Conservation (phyloP, 2,113 vertebrate genomes). For the Pavo muticus region DNA sequence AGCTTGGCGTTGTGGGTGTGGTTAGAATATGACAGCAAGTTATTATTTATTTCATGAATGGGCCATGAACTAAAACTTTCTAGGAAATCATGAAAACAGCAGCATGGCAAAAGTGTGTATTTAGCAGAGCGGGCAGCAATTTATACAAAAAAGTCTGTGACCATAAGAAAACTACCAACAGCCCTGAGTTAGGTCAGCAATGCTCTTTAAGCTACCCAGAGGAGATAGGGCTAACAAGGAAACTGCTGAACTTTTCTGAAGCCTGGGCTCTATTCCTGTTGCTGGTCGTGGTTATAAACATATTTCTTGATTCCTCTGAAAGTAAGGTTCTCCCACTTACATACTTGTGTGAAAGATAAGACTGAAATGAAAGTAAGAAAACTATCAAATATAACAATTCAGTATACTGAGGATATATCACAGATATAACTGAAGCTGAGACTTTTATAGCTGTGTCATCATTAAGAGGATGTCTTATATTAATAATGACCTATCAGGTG, state of each 20-base stretch:
- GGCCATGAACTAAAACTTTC: not conserved
- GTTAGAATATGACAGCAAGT: not conserved
- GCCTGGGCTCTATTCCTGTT: not conserved
- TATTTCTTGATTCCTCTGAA: not conserved
- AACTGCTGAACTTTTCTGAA: not conserved
- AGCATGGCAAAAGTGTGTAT: not conserved
- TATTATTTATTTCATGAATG: not conserved
- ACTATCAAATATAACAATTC: not conserved
- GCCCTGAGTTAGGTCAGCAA: not conserved
- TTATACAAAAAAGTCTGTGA: not conserved
- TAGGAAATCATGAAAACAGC: not conserved
- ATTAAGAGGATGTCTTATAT: not conserved
- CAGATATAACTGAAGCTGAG: not conserved
- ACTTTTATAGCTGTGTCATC: not conserved
- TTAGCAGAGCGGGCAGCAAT: not conserved
- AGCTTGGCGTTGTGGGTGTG: accelerated
- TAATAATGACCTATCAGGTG: not conserved
- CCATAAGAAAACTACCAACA: not conserved
- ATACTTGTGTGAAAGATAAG: not conserved
- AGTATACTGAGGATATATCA: not conserved
- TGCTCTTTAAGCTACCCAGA: not conserved
- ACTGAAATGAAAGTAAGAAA: not conserved
- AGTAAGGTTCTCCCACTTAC: not conserved
- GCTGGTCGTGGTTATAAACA: not conserved
- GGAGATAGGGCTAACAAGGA: not conserved